phyloP scores from a whole-genome alignment of 2,113 vertebrate species.

The Balaeniceps rex region DNA sequence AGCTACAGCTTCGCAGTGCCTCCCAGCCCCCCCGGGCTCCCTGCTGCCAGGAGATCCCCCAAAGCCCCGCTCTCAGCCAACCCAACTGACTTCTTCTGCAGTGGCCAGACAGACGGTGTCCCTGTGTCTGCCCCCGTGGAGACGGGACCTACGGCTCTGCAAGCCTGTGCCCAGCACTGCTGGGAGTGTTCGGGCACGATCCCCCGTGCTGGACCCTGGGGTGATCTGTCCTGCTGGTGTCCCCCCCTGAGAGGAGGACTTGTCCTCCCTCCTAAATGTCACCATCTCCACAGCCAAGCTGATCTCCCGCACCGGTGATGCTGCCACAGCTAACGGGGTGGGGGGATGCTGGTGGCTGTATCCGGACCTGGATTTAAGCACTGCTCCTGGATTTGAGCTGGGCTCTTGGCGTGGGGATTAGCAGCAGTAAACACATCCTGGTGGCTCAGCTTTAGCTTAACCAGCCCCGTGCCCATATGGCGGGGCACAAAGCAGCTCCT shows the following conservation, averaged over 20 bases:
- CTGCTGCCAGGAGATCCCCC: not conserved
- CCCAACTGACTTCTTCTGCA: not conserved
- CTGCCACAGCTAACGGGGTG: not conserved
- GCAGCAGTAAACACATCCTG: not conserved
- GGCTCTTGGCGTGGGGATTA: not conserved
- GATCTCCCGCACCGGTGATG: fast-evolving
- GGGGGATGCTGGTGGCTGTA: not conserved
- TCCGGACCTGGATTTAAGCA: not conserved
- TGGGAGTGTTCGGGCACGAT: fast-evolving
- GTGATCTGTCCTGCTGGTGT: not conserved
- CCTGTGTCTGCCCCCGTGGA: fast-evolving
- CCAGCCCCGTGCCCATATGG: fast-evolving
- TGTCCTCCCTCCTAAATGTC: not conserved
- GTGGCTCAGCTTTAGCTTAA: not conserved
- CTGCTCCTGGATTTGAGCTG: not conserved
- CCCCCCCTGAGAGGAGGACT: no score
- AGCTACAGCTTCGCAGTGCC: not conserved
- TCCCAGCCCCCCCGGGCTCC: not conserved
- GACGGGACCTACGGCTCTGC: not conserved
- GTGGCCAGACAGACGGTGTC: fast-evolving
- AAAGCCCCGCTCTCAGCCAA: not conserved
- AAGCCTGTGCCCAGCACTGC: fast-evolving
- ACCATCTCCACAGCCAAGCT: not conserved
- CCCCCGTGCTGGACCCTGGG: fast-evolving
- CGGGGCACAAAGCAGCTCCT: not conserved